phyloP scores from a whole-genome alignment of 2,888 invertebrate genomes.

The Euzophera pinguis region DNA sequence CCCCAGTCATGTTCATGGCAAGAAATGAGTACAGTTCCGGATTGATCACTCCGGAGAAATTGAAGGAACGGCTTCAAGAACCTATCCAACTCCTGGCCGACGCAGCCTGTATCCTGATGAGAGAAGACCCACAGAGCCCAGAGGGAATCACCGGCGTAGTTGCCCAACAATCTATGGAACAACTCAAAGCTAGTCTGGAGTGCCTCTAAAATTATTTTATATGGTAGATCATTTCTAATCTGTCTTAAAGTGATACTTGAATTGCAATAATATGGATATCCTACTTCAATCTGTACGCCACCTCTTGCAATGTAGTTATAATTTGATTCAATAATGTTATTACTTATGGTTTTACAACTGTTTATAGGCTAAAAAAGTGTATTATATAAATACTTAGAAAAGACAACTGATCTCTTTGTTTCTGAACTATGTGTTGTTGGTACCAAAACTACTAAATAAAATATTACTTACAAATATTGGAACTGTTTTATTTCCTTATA shows the following conservation, averaged over 20 bases:
- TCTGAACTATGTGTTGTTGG: neutral
- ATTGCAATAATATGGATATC: too few species aligned
- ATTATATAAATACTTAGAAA: neutral
- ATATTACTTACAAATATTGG: constrained; percentile 4
- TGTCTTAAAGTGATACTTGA: too few species aligned
- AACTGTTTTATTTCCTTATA: neutral
- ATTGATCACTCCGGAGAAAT: constrained; percentile 76
- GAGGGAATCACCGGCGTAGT: constrained; percentile 83
- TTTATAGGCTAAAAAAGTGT: neutral
- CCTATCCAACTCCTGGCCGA: constrained; percentile 82
- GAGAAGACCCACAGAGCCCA: constrained; percentile 83
- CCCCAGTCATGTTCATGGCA: constrained; percentile 85
- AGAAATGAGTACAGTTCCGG: constrained; percentile 82
- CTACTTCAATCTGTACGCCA: too few species aligned
- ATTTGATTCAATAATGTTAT: too few species aligned
- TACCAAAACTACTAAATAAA: neutral
- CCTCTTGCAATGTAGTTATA: neutral
- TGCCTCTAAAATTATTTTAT: neutral
- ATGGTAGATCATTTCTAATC: neutral
- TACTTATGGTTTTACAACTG: too few species aligned
- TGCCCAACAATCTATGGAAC: constrained; percentile 75
- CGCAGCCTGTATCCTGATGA: constrained; percentile 81
- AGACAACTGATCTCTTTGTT: constrained; percentile 12
- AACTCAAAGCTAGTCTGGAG: constrained; percentile 60
- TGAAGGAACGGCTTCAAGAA: constrained; percentile 82